Conservation (phyloP, 1,140 invertebrate species). For the Nylanderia fulva region DNA sequence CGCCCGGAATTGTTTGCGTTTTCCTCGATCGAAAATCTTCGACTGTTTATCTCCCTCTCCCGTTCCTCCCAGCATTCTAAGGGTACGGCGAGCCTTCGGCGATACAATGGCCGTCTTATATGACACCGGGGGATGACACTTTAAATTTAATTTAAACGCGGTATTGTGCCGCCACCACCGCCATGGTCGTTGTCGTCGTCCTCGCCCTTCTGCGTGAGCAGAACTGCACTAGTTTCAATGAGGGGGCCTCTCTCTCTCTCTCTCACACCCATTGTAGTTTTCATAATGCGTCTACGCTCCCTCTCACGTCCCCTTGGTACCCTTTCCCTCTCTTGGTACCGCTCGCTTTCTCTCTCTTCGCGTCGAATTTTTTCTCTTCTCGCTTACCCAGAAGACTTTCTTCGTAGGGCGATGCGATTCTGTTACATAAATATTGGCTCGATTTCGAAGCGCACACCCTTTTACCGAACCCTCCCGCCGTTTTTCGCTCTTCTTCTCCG, state of each 20-base stretch:
- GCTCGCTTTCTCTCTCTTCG: slow-evolving; percentile 22
- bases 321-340: slow-evolving; percentile 60
- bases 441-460: slow-evolving; percentile 73
- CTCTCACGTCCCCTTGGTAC: neutral
- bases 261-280: slow-evolving; percentile 43
- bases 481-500: slow-evolving; percentile 7
- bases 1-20: slow-evolving; percentile 26
- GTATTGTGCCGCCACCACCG: slow-evolving; percentile 68
- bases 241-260: slow-evolving; percentile 9
- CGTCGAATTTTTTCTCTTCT: slow-evolving; percentile 10
- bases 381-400: slow-evolving; percentile 56
- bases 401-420: slow-evolving; percentile 66
- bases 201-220: slow-evolving; percentile 40
- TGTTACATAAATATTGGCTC: slow-evolving; percentile 78
- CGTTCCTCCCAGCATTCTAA: neutral
- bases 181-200: slow-evolving; percentile 4
- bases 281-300: slow-evolving; percentile 53
- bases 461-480: slow-evolving; percentile 34
- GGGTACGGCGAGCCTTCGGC: slow-evolving; percentile 46
- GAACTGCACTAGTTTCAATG: slow-evolving; percentile 62
- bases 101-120: slow-evolving; percentile 70
- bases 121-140: slow-evolving; percentile 73
- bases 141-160: slow-evolving; percentile 77
- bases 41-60: slow-evolving; percentile 11
- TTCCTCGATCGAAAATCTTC: slow-evolving; percentile 27